These are phyloP conservation scores for Drosophila antonietae DNA, from an alignment of 2,888 invertebrate genomes.

Conservation along the genomic window DNA sequence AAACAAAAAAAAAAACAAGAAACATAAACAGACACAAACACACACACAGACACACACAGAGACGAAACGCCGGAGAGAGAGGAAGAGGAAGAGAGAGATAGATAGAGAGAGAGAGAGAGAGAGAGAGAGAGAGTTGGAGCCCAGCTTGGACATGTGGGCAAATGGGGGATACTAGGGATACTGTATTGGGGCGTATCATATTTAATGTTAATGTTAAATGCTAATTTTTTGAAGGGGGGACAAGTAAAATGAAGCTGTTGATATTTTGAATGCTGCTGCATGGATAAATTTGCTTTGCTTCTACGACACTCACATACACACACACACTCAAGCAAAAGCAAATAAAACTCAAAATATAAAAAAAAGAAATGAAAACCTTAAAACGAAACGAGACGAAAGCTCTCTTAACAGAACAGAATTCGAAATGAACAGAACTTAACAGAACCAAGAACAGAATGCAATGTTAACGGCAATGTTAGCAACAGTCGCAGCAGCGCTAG, in stretches of 20 bases:
- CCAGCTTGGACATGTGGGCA: not conserved
- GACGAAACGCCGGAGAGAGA: constrained; percentile 11
- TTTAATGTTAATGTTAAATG: constrained; percentile 63
- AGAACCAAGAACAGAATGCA: constrained; percentile 38
- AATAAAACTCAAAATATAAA: not conserved
- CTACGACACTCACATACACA: constrained; percentile 27
- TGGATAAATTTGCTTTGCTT: constrained; percentile 57
- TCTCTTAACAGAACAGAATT: constrained; percentile 63
- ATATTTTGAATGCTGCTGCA: constrained; percentile 66
- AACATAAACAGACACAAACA: constrained; percentile 13
- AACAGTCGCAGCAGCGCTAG: constrained; percentile 6
- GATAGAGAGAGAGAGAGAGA: no score
- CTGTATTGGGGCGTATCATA: constrained; percentile 44
- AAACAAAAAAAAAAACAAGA: constrained; percentile 8
- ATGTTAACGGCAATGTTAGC: constrained; percentile 10
- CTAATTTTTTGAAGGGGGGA: constrained; percentile 39
- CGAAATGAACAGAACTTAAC: constrained; percentile 50
- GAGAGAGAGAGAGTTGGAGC: constrained; percentile 1
- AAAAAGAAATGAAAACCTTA: not conserved
- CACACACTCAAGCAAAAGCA: not conserved
- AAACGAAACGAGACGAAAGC: constrained; percentile 36
- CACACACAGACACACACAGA: constrained; percentile 14
- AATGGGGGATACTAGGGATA: constrained; percentile 6
- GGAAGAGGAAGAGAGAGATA: not conserved
- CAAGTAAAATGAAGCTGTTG: constrained; percentile 54